phyloP scores from a whole-genome alignment of 2,113 vertebrate species.

The Kobus ellipsiprymnus region DNA sequence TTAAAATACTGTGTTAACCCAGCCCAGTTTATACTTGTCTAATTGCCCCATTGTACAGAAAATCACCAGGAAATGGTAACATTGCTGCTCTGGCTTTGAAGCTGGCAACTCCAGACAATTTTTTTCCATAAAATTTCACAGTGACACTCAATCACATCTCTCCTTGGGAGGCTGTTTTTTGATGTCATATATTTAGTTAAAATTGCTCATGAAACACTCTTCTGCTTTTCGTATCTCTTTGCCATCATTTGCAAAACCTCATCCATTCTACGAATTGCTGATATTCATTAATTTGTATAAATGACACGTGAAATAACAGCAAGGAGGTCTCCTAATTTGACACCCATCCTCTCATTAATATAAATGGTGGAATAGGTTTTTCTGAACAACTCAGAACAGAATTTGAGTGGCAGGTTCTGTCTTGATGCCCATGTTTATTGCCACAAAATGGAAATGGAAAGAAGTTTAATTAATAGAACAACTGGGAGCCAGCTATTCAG shows the following conservation, averaged over 20 bases:
- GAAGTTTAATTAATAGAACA: constrained; percentile 62
- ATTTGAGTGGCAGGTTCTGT: background rate
- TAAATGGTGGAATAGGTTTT: constrained; percentile 31
- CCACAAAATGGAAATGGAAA: constrained; percentile 16
- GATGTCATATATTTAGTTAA: background rate
- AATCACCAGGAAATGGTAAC: background rate
- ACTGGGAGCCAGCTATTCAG: constrained; percentile 46
- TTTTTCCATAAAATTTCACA: background rate
- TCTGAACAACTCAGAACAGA: constrained; percentile 9
- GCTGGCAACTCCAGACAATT: background rate
- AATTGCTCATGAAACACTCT: background rate
- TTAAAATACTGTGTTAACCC: constrained; percentile 39
- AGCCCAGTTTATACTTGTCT: constrained; percentile 43
- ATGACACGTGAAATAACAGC: constrained; percentile 14
- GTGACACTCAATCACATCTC: background rate
- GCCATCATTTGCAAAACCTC: constrained; percentile 23
- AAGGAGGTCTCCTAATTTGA: constrained; percentile 26
- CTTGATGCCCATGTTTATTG: constrained; percentile 8
- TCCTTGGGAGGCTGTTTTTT: constrained; percentile 14
- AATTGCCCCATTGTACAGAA: constrained; percentile 17
- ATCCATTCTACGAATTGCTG: constrained; percentile 8
- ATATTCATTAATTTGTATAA: constrained; percentile 58
- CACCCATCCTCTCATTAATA: constrained; percentile 31
- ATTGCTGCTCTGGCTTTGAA: background rate
- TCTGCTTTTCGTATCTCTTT: background rate